These are phyloP conservation scores for Melanostigma gelatinosum DNA, from an alignment of 2,113 vertebrate genomes.

Conservation along the genomic window DNA sequence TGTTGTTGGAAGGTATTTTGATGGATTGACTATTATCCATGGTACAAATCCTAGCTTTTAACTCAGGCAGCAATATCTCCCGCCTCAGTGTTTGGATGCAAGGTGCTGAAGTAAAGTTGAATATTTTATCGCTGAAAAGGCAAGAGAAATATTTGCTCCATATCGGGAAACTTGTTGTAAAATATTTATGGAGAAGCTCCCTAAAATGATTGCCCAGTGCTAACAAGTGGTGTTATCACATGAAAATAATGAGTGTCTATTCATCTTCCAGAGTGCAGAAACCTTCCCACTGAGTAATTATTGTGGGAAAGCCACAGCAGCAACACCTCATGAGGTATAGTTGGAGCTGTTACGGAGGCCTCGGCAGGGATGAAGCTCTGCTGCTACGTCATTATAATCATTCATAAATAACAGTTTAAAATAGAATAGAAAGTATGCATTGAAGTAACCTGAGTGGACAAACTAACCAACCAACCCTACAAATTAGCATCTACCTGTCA, in stretches of 20 bases:
- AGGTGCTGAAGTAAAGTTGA: background rate
- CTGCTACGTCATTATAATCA: background rate
- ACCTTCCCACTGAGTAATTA: constrained; percentile 40
- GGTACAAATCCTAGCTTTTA: background rate
- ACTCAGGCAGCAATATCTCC: background rate
- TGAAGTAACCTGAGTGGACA: background rate
- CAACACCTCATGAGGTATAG: constrained; percentile 27
- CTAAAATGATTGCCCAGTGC: constrained; percentile 14
- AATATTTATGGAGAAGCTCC: constrained; percentile 20
- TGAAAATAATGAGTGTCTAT: constrained; percentile 10
- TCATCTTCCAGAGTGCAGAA: constrained; percentile 27
- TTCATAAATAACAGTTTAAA: background rate
- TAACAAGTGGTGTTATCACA: constrained; percentile 4
- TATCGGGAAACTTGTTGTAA: background rate
- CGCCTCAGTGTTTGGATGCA: background rate
- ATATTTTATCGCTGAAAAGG: background rate
- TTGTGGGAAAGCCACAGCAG: constrained; percentile 34
- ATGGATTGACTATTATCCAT: constrained; percentile 13
- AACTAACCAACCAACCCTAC: background rate
- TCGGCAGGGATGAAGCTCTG: background rate
- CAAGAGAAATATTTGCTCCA: constrained; percentile 3
- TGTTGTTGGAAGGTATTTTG: constrained; percentile 23
- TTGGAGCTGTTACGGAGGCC: constrained; percentile 28
- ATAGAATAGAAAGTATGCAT: background rate
- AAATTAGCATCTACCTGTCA: too few species aligned